phyloP scores from a whole-genome alignment of 1,140 invertebrate genomes.

The Dufourea novaeangliae region DNA sequence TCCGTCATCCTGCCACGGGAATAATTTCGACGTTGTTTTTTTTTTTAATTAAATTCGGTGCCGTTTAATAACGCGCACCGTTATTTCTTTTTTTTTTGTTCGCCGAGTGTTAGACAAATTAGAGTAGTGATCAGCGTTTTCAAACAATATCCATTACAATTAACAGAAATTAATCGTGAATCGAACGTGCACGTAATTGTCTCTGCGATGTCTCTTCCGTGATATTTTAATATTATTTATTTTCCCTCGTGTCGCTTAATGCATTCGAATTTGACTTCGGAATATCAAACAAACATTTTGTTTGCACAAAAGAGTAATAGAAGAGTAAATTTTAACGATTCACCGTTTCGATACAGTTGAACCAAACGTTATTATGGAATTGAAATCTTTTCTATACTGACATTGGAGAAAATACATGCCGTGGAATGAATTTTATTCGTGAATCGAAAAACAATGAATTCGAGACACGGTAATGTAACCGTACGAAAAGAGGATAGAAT shows the following conservation, averaged over 20 bases:
- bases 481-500: background rate
- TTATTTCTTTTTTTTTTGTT: background rate
- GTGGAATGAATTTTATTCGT: too few species aligned
- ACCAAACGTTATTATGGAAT: background rate
- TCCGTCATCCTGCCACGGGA: constrained; percentile 7
- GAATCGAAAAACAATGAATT: too few species aligned
- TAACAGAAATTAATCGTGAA: background rate
- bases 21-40: constrained; percentile 39
- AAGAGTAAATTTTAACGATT: too few species aligned
- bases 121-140: background rate
- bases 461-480: too few species aligned
- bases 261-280: background rate
- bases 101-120: background rate
- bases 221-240: background rate
- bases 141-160: background rate
- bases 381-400: too few species aligned
- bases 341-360: background rate
- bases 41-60: constrained; percentile 40
- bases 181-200: background rate
- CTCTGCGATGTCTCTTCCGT: background rate
- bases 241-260: background rate
- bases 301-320: too few species aligned
- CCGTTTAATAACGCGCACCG: background rate
- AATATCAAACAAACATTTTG: background rate
- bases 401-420: too few species aligned